Evolutionary conservation across 2,797 vertebrate species (phyloP).

Genomic region (Galago senegalensis): DNA sequence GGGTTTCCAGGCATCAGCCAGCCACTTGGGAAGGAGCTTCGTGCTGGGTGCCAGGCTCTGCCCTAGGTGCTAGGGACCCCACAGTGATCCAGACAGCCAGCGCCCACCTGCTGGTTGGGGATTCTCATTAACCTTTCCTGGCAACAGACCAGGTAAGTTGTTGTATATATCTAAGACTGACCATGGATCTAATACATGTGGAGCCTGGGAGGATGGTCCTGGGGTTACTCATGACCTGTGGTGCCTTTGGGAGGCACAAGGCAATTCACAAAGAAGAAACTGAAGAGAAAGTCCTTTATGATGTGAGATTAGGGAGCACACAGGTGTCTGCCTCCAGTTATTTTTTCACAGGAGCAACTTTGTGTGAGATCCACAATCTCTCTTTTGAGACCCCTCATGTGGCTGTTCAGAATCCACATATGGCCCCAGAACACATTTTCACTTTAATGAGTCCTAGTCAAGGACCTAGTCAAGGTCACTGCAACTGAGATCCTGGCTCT

Average conservation of each 20-base stretch:
- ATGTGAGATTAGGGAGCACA: not conserved
- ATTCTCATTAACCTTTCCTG: not conserved
- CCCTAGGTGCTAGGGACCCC: not conserved
- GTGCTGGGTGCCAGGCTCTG: not conserved
- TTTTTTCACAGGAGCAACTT: not conserved
- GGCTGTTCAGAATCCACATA: not conserved
- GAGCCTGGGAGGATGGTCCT: not conserved
- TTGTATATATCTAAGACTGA: not conserved
- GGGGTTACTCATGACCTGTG: not conserved
- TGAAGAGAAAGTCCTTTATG: not conserved
- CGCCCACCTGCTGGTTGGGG: not conserved
- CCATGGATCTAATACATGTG: not conserved
- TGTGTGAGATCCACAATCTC: not conserved
- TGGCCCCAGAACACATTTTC: not conserved
- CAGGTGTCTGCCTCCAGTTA: not conserved
- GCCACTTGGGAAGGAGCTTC: not conserved
- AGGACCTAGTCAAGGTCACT: constrained; percentile 41
- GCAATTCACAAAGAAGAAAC: not conserved
- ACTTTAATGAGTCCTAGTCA: constrained; percentile 3
- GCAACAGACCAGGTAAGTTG: not conserved
- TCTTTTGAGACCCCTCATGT: not conserved
- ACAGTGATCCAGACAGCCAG: not conserved
- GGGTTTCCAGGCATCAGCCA: not conserved
- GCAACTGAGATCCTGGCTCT: not conserved
- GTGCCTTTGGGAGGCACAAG: not conserved